These are phyloP conservation scores for Vollenhovia emeryi DNA, from an alignment of 1,140 invertebrate genomes.

Conservation along the genomic window DNA sequence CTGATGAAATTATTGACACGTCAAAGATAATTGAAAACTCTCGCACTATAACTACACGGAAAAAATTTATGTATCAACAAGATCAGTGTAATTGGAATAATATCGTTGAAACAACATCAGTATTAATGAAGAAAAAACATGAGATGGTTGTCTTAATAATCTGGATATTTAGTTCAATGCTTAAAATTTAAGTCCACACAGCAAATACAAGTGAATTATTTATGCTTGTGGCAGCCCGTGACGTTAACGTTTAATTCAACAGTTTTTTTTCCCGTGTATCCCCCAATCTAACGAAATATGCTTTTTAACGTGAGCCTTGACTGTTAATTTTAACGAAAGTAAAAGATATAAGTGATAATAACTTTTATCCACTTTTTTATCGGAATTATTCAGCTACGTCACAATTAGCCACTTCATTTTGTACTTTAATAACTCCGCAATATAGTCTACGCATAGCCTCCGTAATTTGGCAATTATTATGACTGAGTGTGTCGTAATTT, in stretches of 20 bases:
- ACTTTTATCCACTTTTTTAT: background rate
- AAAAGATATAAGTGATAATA: background rate
- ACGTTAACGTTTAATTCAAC: too few species aligned
- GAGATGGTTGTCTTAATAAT: too few species aligned
- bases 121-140: too few species aligned
- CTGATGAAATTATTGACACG: background rate
- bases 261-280: too few species aligned
- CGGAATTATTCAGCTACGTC: background rate
- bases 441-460: background rate
- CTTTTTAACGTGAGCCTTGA: background rate
- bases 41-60: background rate
- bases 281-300: background rate
- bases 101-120: too few species aligned
- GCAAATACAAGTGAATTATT: too few species aligned
- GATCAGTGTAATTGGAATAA: too few species aligned
- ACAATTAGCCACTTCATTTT: background rate
- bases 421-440: background rate
- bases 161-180: too few species aligned
- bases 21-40: background rate
- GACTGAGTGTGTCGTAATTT: background rate
- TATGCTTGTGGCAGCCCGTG: too few species aligned
- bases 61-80: too few species aligned
- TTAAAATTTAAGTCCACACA: too few species aligned
- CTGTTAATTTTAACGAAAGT: background rate
- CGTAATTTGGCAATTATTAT: background rate